Evolutionary conservation across 2,113 vertebrate species (phyloP).

Genomic region (Stigmatopora argus): DNA sequence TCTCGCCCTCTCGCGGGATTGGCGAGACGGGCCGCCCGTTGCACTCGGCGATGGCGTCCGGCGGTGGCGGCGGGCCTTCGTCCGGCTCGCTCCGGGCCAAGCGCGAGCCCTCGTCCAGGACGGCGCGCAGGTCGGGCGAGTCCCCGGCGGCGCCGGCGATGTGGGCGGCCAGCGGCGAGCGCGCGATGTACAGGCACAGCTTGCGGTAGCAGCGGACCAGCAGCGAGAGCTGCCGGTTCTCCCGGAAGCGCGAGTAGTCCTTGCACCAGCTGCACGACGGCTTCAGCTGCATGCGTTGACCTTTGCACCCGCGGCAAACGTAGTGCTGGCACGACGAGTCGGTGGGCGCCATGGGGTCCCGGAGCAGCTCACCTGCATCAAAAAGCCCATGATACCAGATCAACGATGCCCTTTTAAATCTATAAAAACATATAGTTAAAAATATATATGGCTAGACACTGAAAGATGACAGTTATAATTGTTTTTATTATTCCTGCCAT

Average conservation of each 20-base stretch:
- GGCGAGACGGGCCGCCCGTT: conserved; percentile 81
- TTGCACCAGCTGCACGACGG: conserved; percentile 99
- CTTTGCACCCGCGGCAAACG: conserved; percentile 94
- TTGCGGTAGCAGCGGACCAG: conserved; percentile 96
- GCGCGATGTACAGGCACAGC: conserved; percentile 91
- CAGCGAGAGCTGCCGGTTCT: conserved; percentile 91
- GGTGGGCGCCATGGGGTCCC: conserved; percentile 94
- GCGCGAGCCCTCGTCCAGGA: conserved; percentile 85
- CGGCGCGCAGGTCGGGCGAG: conserved; percentile 86
- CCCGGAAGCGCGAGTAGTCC: conserved; percentile 95
- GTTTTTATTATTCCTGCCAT: no score
- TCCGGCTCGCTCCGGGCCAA: conserved; percentile 71
- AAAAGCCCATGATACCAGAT: no score
- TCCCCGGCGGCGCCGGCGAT: conserved; percentile 86
- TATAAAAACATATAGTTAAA: no score
- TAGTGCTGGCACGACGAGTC: conserved; percentile 98
- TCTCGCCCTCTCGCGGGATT: no score
- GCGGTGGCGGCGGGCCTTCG: conserved; percentile 32
- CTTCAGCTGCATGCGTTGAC: conserved; percentile 99
- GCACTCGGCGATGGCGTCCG: conserved; percentile 61
- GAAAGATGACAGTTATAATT: no score
- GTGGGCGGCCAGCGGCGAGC: conserved; percentile 86
- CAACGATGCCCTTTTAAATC: no score
- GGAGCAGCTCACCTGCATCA: conserved; percentile 85
- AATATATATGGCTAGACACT: no score